Percentiles rank a stretch among this genome's conserved stretches.
These are phyloP conservation scores for Nomada lathburiana DNA, from an alignment of 2,888 invertebrate species.

Conservation along the genomic window DNA sequence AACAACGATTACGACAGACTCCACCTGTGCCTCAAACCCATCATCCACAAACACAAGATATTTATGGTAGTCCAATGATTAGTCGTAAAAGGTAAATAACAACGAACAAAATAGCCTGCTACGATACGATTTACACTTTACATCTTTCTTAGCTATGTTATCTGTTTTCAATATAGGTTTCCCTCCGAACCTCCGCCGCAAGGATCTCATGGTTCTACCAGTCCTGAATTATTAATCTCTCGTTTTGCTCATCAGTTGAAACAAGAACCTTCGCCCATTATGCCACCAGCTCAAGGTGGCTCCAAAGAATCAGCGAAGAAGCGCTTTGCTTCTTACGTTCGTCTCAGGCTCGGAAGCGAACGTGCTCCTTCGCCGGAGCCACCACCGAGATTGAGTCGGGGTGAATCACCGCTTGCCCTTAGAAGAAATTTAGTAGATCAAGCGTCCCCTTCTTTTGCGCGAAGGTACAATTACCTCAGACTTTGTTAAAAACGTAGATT, in stretches of 20 bases:
- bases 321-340: conserved; percentile 93
- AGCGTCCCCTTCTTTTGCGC: conserved; percentile 82
- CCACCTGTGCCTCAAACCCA: conserved; percentile 76
- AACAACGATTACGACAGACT: conserved; percentile 78
- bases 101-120: background rate
- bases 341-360: conserved; percentile 89
- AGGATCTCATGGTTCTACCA: conserved; percentile 79
- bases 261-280: conserved; percentile 77
- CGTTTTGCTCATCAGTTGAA: conserved; percentile 81
- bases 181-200: conserved; percentile 82
- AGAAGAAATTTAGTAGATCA: conserved; percentile 87
- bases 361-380: conserved; percentile 83
- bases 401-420: conserved; percentile 86
- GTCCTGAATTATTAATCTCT: conserved; percentile 82
- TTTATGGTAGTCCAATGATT: conserved; percentile 82
- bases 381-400: conserved; percentile 82
- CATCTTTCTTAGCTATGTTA: background rate
- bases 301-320: conserved; percentile 87
- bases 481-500: background rate
- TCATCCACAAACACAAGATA: conserved; percentile 78
- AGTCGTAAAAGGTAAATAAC: conserved; percentile 81
- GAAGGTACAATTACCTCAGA: conserved; percentile 77
- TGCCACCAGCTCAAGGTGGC: conserved; percentile 72
- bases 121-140: too few species aligned
- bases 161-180: conserved; percentile 71